Base-by-base conservation (phyloP, 1,140 invertebrate genomes). In the Liolophura sinensis region DNA sequence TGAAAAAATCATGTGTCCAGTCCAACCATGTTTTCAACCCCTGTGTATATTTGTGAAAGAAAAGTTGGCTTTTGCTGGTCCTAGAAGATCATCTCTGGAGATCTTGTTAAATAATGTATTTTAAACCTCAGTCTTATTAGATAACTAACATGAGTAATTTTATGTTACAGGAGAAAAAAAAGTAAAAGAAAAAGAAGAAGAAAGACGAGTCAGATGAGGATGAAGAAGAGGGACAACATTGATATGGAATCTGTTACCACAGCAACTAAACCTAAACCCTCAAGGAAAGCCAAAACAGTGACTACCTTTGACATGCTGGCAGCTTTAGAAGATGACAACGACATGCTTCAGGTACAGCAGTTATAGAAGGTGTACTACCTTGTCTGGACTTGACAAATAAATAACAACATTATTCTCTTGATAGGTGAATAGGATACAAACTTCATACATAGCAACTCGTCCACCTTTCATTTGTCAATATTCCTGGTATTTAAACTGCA, bases 181-280 rank as follows among this genome's bases (percentile, higher is more conserved):
- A 60, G 20, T 74, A 72, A 18, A 85, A 67, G 18, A 85, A 66
- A 66, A 84, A 81, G 75, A 67, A 74, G 20, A 87, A 88, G 72
- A 69, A 84, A 51, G 85, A 85, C 55, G 87, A 88, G 68, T 91
- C 88, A 76, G 91, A 89, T 77, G 92, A 91, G 83, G 89, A 89
- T 47, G 60, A 18, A 49, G 58, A 51, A 3, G 47, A 50, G 14
- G 7, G n/a, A 14, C 15, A 56, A 60, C 20, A 20, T 25, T 15
- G 20, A 18, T 24, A 25, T 24, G 51, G 46, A 27, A 46, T 24
- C 14, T 27, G 12, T 24, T 9, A 11, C 16, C 20, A n/a, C 24
- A 14, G 51, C n/a, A 51, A 16, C 18, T 24, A 51, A 52, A n/a
- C 24, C 47, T 40, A 18, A 6, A 1, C 1, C 1, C n/a, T 18